Evolutionary conservation across 2,113 vertebrate genomes (phyloP).

Genomic region (Callorhinus ursinus): DNA sequence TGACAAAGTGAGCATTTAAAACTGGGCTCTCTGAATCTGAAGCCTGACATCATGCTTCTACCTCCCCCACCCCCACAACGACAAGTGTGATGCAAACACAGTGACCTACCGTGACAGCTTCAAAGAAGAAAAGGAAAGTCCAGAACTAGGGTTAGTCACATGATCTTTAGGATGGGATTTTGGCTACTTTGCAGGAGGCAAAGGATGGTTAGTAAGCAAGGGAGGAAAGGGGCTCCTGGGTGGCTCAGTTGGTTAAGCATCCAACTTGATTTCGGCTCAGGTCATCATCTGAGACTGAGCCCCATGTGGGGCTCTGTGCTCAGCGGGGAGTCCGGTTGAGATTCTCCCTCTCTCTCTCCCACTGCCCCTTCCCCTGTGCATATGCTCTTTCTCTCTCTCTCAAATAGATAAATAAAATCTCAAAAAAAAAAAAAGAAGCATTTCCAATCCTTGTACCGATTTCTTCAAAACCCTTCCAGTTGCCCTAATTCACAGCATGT

Average conservation of each 20-base stretch:
- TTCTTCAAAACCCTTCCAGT: background rate
- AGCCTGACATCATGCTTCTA: background rate
- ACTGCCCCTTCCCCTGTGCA: background rate
- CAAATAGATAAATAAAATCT: background rate
- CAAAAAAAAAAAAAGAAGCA: background rate
- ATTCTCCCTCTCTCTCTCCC: background rate
- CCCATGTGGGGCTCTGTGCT: fast-evolving
- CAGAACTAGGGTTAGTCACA: background rate
- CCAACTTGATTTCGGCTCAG: background rate
- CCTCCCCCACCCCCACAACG: background rate
- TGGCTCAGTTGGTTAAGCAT: background rate
- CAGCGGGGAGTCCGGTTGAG: background rate
- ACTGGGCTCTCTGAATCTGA: background rate
- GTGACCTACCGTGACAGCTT: background rate
- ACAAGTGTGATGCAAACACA: background rate
- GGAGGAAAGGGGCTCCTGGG: background rate
- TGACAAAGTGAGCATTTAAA: background rate
- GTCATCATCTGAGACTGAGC: background rate
- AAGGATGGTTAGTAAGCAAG: background rate
- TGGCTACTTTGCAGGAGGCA: background rate
- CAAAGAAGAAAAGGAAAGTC: background rate
- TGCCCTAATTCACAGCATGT: background rate
- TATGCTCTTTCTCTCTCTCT: background rate
- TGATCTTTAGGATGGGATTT: background rate
- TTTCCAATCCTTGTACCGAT: background rate